Base-by-base conservation (phyloP, 2,113 vertebrate species). In the Rhinopithecus roxellana region DNA sequence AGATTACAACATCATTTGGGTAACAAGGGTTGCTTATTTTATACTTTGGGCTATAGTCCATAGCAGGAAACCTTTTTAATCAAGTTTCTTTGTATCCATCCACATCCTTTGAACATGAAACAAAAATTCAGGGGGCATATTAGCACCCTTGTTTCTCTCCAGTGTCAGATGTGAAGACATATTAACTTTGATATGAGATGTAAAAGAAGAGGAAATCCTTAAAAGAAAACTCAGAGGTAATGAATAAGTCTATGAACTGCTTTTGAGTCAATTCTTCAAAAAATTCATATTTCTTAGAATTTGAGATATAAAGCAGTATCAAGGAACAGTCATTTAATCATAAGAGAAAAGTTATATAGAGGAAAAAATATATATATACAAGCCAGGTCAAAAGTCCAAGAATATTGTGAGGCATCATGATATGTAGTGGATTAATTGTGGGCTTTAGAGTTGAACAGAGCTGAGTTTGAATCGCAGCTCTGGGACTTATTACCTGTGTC, bases 141-240 rank as follows among this genome's bases (percentile, higher is more conserved):
- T 83, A 35, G 20, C 23, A 55, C 30, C 80, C 27, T 52, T 75
- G n/a, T 82, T 97, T 95, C 38, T 89, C 14, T 94, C 74, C 22
- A 35, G 9, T 40, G 27, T 78, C 40, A 94, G 45, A 70, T 83
- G 18, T 70, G 52, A 70, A 67, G 35, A 13, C 72, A 2, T 67
- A 69, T 93, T 88, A 90, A 50, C 27, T 48, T 84, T 79, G 20
- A 17, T n/a, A 17, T 48, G 40, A 83, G 20, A 83, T 83, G 3
- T 82, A 45, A 77, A 90, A 25, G 10, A 94, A 86, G 27, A 43
- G 20, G 55, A 93, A 88, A 69, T 57, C 35, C 27, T 77, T 94
- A 92, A 69, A 69, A 69, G 30, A 96, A 90, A 90, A 91, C 61
- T 57, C 23, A 80, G 48, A 64, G 79, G 27, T 90, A 55, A 86